Evolutionary conservation across 2,888 invertebrate species (phyloP).

Genomic region (Drosophila maculinotata): DNA sequence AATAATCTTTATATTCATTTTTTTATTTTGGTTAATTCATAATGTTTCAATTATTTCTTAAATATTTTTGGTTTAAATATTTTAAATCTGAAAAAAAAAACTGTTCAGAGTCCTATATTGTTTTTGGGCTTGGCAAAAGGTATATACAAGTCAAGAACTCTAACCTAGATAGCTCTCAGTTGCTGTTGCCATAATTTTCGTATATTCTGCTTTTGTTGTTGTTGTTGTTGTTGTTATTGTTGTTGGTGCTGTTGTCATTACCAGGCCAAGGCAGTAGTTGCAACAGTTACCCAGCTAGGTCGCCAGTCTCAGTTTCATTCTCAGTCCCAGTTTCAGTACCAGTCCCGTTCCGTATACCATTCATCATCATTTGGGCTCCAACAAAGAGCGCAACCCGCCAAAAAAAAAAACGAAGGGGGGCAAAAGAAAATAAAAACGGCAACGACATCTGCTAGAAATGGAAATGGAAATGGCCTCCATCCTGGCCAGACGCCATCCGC

Average conservation of each 20-base stretch:
- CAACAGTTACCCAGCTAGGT: conserved; percentile 33
- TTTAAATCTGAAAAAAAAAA: not conserved
- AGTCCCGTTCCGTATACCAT: conserved; percentile 45
- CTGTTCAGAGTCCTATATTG: not conserved
- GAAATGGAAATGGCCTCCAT: conserved; percentile 33
- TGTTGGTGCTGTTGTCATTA: conserved; percentile 32
- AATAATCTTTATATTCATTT: too few relatives aligned
- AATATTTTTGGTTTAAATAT: too few relatives aligned
- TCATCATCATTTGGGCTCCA: conserved; percentile 70
- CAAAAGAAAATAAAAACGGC: conserved; percentile 11
- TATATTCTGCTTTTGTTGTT: not conserved
- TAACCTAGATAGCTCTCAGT: conserved; percentile 3
- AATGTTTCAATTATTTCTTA: too few relatives aligned
- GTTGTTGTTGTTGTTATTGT: conserved; percentile 5
- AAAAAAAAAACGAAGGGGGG: conserved; percentile 1
- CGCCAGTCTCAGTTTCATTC: not conserved
- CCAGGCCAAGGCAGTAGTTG: conserved; percentile 35
- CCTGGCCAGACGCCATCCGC: conserved; percentile 22
- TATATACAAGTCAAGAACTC: not conserved
- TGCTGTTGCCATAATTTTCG: not conserved
- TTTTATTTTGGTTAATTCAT: too few relatives aligned
- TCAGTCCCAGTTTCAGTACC: conserved; percentile 19
- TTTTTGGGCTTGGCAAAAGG: not conserved
- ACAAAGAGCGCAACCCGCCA: conserved; percentile 21
- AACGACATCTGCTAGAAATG: conserved; percentile 44